Percentiles rank a stretch among this genome's conserved stretches.
phyloP scores from a whole-genome alignment of 2,797 vertebrate species.

The Schizopygopsis pylzovi region DNA sequence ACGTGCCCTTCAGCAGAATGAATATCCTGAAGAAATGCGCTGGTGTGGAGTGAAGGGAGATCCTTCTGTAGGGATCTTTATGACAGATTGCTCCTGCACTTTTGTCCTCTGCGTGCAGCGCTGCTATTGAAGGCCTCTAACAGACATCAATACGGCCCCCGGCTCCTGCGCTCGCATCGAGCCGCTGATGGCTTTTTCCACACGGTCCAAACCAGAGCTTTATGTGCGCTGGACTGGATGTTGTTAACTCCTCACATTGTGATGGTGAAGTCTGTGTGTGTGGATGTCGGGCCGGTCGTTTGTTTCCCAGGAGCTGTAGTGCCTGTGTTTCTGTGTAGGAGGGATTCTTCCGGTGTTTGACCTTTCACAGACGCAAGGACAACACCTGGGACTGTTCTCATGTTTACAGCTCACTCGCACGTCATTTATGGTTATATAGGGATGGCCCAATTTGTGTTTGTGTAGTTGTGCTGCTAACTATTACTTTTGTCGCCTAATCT shows the following conservation, averaged over 20 bases:
- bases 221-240: conserved; percentile 31
- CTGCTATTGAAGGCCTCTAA: conserved; percentile 18
- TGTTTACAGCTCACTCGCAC: background rate
- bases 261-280: conserved; percentile 26
- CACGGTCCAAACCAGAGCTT: background rate
- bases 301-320: background rate
- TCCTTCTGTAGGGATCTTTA: background rate
- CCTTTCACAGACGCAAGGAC: conserved; percentile 59
- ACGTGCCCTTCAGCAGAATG: conserved; percentile 5
- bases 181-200: conserved; percentile 26
- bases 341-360: conserved; percentile 72
- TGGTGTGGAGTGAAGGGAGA: conserved; percentile 14
- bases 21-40: conserved; percentile 24
- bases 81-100: background rate
- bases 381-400: background rate
- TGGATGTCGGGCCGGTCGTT: conserved; percentile 16
- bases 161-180: conserved; percentile 38
- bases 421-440: background rate
- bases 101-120: background rate
- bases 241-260: conserved; percentile 28
- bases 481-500: too few relatives aligned
- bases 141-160: conserved; percentile 27
- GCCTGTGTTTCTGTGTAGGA: conserved; percentile 65
- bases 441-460: too few relatives aligned
- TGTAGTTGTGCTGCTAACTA: too few relatives aligned